Base-by-base conservation (phyloP, 2,797 vertebrate species). In the Mormyrus proboscirostris region DNA sequence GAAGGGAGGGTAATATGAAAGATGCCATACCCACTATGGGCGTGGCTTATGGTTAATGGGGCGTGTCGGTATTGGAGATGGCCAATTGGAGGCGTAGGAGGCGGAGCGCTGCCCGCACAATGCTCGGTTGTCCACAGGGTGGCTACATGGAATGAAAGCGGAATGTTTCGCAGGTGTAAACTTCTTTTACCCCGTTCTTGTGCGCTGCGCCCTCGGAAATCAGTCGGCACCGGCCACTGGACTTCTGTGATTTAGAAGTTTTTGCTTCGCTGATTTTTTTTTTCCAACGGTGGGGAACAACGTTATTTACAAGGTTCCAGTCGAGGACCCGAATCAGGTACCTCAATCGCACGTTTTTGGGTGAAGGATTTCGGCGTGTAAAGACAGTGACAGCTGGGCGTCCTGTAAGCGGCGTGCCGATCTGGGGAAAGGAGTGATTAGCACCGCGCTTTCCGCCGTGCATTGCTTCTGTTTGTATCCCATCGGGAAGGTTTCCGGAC, bases 161-260 rank as follows among this genome's bases (percentile, higher is more conserved):
- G 62, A 73, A 88, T 82, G 12, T 73, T 73, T 41, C 87, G 92
- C 94, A 96, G 94, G 95, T 95, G 93, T 91, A 90, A 29, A 89
- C 88, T 93, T 91, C 90, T 90, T 93, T 93, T 87, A 55, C 84
- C 16, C 57, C 25, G 41, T 33, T 38, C 62, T 73, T 41, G 65
- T 29, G 38, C 57, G 19, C 84, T 38, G 84, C 47, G 73, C 29
- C 29, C 33, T 44, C 4, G 38, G 38, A 82, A 88, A 73, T 38
- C 22, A 25, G 7, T 3, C 22, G 38, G 29, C 87, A 47, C 14
- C 90, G 62, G 62, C 76, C 88, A 73, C 89, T 90, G 91, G 88
- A 92, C 91, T 84, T 57, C 51, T 41, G 10, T 14, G 85, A 87
- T 41, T 84, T 89, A 87, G 29, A 89, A 65, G 90, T 82, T 88